Evolutionary conservation across 2,797 vertebrate genomes (phyloP).

Genomic region (Leptoclinus maculatus): DNA sequence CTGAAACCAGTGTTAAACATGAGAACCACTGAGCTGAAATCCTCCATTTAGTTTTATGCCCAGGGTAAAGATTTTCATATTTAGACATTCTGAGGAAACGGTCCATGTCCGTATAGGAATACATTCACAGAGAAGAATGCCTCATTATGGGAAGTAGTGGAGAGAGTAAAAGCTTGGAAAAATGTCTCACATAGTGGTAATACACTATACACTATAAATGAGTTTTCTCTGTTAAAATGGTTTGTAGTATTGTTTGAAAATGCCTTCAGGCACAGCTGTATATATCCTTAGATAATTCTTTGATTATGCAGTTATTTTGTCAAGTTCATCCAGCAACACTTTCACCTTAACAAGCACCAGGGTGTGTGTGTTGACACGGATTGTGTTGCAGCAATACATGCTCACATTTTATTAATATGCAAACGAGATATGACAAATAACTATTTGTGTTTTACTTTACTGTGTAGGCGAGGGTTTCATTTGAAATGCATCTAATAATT

Average conservation of each 20-base stretch:
- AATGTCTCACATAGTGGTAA: conserved; percentile 25
- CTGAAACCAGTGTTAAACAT: not conserved
- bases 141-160: conserved; percentile 9
- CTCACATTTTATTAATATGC: conserved; percentile 31
- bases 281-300: conserved; percentile 25
- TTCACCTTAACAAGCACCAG: conserved; percentile 21
- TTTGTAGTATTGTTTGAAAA: conserved; percentile 48
- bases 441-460: conserved; percentile 13
- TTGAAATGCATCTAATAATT: conserved; percentile 34
- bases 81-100: conserved; percentile 1
- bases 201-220: conserved; percentile 42
- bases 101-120: not conserved
- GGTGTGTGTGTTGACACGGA: conserved; percentile 13
- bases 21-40: not conserved
- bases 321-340: conserved; percentile 40
- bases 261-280: conserved; percentile 41
- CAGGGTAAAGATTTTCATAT: not conserved
- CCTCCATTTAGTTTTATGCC: not conserved
- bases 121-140: not conserved
- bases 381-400: conserved; percentile 7
- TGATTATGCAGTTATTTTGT: conserved; percentile 34
- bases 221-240: conserved; percentile 34
- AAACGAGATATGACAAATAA: conserved; percentile 15
- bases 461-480: conserved; percentile 38
- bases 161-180: conserved; percentile 13